A percentile compares a stretch with the other conserved stretches of the same genome.
These are phyloP conservation scores for Petrolisthes cinctipes DNA, from an alignment of 2,888 invertebrate species.

Conservation along the genomic window DNA sequence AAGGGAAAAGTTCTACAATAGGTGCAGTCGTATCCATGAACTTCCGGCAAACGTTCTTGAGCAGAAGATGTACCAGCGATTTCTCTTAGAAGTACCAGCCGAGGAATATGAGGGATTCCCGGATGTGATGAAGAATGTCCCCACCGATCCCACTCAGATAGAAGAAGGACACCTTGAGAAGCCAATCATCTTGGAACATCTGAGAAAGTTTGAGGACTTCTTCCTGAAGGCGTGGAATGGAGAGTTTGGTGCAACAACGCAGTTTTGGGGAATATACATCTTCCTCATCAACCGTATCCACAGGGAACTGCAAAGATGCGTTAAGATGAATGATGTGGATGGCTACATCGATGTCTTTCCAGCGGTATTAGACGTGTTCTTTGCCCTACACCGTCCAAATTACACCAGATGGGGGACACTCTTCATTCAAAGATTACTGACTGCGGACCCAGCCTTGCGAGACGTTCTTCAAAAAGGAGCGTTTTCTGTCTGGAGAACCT, in stretches of 20 bases:
- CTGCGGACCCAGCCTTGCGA: no score
- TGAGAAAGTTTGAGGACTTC: neutral
- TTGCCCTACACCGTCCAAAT: no score
- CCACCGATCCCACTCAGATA: neutral
- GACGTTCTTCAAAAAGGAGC: no score
- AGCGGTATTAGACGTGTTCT: no score
- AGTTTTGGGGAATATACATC: neutral
- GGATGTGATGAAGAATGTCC: neutral
- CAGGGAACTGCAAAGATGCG: no score
- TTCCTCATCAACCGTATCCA: no score
- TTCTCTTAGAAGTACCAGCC: neutral
- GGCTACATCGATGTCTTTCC: no score
- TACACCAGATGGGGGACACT: no score
- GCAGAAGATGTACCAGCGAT: conserved; percentile 7
- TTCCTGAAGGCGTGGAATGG: neutral
- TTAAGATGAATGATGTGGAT: no score
- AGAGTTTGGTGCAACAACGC: neutral
- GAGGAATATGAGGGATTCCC: neutral
- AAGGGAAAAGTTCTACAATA: conserved; percentile 21
- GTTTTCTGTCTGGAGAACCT: conserved; percentile 7
- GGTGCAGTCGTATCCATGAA: conserved; percentile 12
- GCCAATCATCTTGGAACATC: neutral
- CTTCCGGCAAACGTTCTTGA: conserved; percentile 21
- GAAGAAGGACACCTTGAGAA: no score
- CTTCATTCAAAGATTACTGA: no score